These are phyloP conservation scores for Apis cerana DNA, from an alignment of 1,140 invertebrate species.

Conservation along the genomic window DNA sequence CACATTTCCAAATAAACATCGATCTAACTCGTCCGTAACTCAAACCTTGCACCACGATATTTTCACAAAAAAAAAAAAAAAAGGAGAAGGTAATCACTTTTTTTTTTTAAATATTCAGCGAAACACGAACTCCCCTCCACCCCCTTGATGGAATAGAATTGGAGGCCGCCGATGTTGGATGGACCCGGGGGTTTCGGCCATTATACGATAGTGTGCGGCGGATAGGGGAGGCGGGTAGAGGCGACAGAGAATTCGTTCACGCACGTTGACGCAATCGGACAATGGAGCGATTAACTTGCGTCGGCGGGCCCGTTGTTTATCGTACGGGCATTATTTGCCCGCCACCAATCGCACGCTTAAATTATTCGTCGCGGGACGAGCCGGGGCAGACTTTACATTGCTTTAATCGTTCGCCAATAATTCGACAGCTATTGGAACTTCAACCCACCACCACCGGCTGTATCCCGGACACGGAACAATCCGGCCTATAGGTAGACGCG, in stretches of 20 bases:
- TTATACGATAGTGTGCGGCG: neutral
- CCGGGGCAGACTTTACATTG: slow-evolving; percentile 69
- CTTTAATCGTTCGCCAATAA: slow-evolving; percentile 71
- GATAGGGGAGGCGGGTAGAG: slow-evolving; percentile 1
- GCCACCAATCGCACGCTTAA: slow-evolving; percentile 73
- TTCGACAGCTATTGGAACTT: slow-evolving; percentile 60
- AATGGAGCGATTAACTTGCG: slow-evolving; percentile 77
- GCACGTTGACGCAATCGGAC: slow-evolving; percentile 68
- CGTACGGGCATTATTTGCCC: slow-evolving; percentile 70
- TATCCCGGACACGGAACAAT: slow-evolving; percentile 33
- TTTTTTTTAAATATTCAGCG: no score
- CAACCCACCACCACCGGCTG: slow-evolving; percentile 18
- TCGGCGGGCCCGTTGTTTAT: slow-evolving; percentile 71
- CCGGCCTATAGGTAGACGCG: slow-evolving; percentile 21
- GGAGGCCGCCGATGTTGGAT: no score
- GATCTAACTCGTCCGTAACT: no score
- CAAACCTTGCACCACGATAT: no score
- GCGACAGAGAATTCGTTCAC: slow-evolving; percentile 66
- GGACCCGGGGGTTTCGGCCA: neutral
- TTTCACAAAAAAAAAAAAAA: no score
- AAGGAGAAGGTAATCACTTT: no score
- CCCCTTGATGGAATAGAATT: neutral
- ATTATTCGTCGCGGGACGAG: slow-evolving; percentile 70
- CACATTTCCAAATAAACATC: no score
- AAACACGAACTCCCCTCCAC: no score